These are phyloP conservation scores for Diachrysia chrysitis DNA, from an alignment of 2,888 invertebrate species.

Conservation along the genomic window DNA sequence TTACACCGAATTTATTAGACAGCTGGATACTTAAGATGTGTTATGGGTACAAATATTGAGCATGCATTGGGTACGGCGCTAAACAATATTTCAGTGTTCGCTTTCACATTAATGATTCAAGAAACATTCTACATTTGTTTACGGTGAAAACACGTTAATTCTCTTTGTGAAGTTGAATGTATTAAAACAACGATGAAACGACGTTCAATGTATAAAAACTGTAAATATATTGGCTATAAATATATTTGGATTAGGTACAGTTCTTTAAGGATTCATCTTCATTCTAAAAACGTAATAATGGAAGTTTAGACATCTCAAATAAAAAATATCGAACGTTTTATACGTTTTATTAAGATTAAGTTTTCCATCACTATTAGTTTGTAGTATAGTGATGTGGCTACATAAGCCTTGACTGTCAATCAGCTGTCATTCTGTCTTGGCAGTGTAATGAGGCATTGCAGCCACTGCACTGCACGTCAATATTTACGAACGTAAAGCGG, in stretches of 20 bases:
- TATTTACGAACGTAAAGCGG: conserved; percentile 10
- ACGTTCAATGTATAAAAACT: conserved; percentile 11
- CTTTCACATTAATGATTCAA: conserved; percentile 11
- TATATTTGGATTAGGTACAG: conserved; percentile 19
- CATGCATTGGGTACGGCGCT: conserved; percentile 30
- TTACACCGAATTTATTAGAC: conserved; percentile 74
- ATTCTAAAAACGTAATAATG: conserved; percentile 7
- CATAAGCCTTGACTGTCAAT: conserved; percentile 24
- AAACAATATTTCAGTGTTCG: conserved; percentile 23
- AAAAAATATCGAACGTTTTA: conserved; percentile 2
- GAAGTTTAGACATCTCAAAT: not conserved
- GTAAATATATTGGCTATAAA: conserved; percentile 5
- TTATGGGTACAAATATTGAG: conserved; percentile 43
- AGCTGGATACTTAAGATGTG: conserved; percentile 60
- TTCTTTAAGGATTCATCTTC: conserved; percentile 13
- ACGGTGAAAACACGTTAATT: conserved; percentile 20
- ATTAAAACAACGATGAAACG: conserved; percentile 5
- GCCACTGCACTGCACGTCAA: conserved; percentile 25
- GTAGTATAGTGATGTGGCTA: not conserved
- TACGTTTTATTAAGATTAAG: not conserved
- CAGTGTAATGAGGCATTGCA: not conserved
- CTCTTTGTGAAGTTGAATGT: conserved; percentile 23
- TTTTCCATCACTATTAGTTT: not conserved
- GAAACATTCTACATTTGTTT: conserved; percentile 19
- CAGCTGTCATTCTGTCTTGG: conserved; percentile 17